Percentiles rank a stretch among this genome's conserved stretches.
Conservation (phyloP, 2,888 invertebrate genomes). For the Athalia cordata region DNA sequence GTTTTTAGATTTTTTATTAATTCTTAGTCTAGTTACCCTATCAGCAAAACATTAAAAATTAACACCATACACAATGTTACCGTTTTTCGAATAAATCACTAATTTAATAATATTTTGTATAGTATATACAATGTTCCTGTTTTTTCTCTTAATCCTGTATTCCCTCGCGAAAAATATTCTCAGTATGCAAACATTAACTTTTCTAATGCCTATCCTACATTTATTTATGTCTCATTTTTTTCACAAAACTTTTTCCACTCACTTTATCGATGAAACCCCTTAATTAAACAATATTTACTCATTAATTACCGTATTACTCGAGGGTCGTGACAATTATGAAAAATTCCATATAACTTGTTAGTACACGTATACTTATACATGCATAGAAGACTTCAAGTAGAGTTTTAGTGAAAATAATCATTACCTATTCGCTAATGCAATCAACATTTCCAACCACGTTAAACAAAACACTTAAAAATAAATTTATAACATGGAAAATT, state of each 20-base stretch:
- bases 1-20: constrained; percentile 28
- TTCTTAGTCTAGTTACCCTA: constrained; percentile 42
- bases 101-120: constrained; percentile 38
- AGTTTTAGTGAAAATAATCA: constrained; percentile 12
- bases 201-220: constrained; percentile 38
- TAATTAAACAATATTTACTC: constrained; percentile 8
- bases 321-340: neutral
- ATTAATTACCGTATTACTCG: constrained; percentile 11
- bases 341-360: neutral
- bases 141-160: constrained; percentile 14
- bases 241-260: constrained; percentile 9
- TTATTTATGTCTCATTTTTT: constrained; percentile 3
- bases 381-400: constrained; percentile 30
- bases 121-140: constrained; percentile 36
- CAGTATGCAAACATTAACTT: constrained; percentile 47
- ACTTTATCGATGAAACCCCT: constrained; percentile 1
- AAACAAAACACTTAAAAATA: constrained; percentile 24
- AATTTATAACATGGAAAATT: constrained; percentile 21
- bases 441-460: neutral
- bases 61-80: constrained; percentile 54
- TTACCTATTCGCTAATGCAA: neutral
- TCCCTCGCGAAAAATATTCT: constrained; percentile 54
- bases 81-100: constrained; percentile 15
- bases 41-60: constrained; percentile 49
- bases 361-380: constrained; percentile 9